A percentile compares a stretch with the other conserved stretches of the same genome.
phyloP scores from a whole-genome alignment of 2,113 vertebrate genomes.

The Anguilla japonica region DNA sequence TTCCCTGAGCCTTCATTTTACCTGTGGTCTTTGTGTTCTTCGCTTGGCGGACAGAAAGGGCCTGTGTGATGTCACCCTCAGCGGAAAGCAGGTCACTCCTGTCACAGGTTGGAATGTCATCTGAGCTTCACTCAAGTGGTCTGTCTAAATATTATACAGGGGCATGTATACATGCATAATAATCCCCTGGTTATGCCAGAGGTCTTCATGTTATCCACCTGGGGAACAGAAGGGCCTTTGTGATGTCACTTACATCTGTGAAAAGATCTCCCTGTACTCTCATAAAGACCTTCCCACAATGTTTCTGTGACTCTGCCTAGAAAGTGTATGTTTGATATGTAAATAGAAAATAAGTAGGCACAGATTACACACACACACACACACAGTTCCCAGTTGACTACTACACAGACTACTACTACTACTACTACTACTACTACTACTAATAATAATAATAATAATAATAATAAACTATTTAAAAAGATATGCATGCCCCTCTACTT shows the following conservation, averaged over 20 bases:
- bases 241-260: no score
- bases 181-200: no score
- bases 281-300: not conserved
- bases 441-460: no score
- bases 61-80: not conserved
- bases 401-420: not conserved
- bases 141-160: not conserved
- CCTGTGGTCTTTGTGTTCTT: not conserved
- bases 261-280: no score
- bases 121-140: no score
- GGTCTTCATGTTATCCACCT: no score
- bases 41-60: not conserved
- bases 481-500: not conserved
- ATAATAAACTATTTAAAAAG: no score
- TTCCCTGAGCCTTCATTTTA: not conserved
- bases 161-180: not conserved
- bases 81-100: not conserved
- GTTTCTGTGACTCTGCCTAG: not conserved
- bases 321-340: no score
- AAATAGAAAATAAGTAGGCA: not conserved
- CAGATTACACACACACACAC: not conserved
- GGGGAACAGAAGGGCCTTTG: no score
- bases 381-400: not conserved
- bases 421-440: not conserved
- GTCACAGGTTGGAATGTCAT: not conserved